phyloP scores from a whole-genome alignment of 1,140 invertebrate genomes.

The Radopholus similis region DNA sequence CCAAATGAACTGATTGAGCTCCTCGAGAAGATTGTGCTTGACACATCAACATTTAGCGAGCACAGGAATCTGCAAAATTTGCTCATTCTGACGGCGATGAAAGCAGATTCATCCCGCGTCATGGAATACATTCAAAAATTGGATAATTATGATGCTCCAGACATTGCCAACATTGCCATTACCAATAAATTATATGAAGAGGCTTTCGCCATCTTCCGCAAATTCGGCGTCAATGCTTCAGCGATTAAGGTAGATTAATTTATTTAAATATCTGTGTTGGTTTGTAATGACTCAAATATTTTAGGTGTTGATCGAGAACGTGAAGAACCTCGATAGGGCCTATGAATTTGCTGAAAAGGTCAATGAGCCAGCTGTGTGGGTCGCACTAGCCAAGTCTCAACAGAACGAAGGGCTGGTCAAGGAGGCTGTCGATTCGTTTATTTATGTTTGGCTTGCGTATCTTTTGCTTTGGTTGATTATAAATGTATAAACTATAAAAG shows the following conservation, averaged over 20 bases:
- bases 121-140: slow-evolving; percentile 86
- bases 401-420: slow-evolving; percentile 89
- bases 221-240: slow-evolving; percentile 98
- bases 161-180: slow-evolving; percentile 99
- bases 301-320: slow-evolving; percentile 95
- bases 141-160: slow-evolving; percentile 99
- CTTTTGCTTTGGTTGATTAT: too few relatives aligned
- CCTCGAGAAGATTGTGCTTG: slow-evolving; percentile 95
- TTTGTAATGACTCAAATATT: slow-evolving; percentile 38
- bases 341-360: slow-evolving; percentile 99
- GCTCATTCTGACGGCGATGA: slow-evolving; percentile 81
- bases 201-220: slow-evolving; percentile 99
- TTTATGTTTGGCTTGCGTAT: too few relatives aligned
- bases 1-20: slow-evolving; percentile 99
- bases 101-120: slow-evolving; percentile 87
- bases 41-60: slow-evolving; percentile 96
- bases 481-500: too few relatives aligned
- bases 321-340: slow-evolving; percentile 87
- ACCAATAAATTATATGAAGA: slow-evolving; percentile 95
- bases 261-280: not conserved
- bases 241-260: slow-evolving; percentile 76
- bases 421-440: slow-evolving; percentile 97
- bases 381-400: slow-evolving; percentile 89
- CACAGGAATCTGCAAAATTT: slow-evolving; percentile 80
- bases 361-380: slow-evolving; percentile 98